Evolutionary conservation across 2,113 vertebrate species (phyloP).

Genomic region (Lanius collurio): DNA sequence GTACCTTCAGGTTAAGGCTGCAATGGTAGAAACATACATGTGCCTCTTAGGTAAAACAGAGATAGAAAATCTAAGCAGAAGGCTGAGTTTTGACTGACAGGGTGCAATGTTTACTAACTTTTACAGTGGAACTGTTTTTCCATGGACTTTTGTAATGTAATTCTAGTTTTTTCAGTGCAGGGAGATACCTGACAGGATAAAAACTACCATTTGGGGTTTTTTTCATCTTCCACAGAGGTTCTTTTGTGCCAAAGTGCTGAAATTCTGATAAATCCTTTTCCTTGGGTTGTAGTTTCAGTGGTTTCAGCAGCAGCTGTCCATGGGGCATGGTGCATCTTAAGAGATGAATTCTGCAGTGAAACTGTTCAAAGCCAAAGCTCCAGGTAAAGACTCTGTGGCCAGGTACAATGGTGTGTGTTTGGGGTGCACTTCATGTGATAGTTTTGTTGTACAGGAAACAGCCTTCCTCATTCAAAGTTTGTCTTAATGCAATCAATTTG

Average conservation of each 20-base stretch:
- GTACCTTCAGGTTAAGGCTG: background rate
- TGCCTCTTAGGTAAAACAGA: background rate
- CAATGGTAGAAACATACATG: rapidly evolving
- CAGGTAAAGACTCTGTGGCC: background rate
- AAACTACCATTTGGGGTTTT: rapidly evolving
- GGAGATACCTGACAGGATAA: background rate
- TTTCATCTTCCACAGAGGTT: background rate
- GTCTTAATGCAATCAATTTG: background rate
- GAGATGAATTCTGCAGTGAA: background rate
- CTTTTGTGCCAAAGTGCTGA: background rate
- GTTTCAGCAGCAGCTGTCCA: background rate
- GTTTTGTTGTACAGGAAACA: background rate
- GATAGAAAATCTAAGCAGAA: background rate
- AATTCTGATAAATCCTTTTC: background rate
- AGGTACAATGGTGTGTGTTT: background rate
- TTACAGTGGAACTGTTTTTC: background rate
- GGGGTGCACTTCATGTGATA: rapidly evolving
- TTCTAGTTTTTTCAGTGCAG: background rate
- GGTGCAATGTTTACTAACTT: background rate
- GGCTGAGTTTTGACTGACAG: background rate
- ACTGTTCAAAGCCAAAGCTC: background rate
- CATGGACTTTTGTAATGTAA: background rate
- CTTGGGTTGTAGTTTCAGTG: background rate
- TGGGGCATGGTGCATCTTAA: background rate
- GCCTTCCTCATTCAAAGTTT: background rate